Conservation (phyloP, 1,140 invertebrate species). For the Calliopsis andreniformis region DNA sequence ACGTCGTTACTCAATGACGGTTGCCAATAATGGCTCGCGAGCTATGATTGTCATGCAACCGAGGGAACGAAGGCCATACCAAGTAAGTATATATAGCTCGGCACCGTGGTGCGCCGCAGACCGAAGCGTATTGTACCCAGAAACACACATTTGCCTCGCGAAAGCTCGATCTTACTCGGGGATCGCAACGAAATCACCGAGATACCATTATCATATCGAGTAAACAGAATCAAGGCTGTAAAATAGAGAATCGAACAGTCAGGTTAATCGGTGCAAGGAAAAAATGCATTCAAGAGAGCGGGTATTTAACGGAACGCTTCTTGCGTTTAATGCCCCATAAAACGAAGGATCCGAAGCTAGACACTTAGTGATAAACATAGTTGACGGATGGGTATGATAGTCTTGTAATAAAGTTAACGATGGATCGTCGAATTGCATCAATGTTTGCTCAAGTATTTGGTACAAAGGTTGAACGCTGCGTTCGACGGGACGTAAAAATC, state of each 20-base stretch:
- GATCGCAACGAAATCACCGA: too few relatives aligned
- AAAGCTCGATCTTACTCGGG: too few relatives aligned
- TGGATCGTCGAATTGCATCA: not conserved
- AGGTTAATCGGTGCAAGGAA: not conserved
- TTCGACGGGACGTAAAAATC: not conserved
- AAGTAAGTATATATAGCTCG: constrained; percentile 55
- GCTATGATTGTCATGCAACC: constrained; percentile 58
- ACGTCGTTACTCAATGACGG: constrained; percentile 25
- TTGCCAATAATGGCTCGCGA: constrained; percentile 48
- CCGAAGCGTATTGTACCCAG: not conserved
- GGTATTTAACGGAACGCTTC: not conserved
- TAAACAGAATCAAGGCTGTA: not conserved
- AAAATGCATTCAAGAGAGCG: not conserved
- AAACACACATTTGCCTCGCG: constrained; percentile 4
- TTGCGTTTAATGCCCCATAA: not conserved
- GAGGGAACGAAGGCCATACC: constrained; percentile 58
- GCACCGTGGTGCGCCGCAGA: constrained; percentile 13
- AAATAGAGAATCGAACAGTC: not conserved
- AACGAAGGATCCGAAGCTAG: not conserved
- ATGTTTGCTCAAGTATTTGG: not conserved
- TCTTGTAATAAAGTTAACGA: not conserved
- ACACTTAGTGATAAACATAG: not conserved
- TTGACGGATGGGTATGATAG: not conserved
- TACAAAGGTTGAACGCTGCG: too few relatives aligned
- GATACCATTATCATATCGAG: too few relatives aligned